A percentile compares a stretch with the other conserved stretches of the same genome.
Evolutionary conservation across 2,113 vertebrate genomes (phyloP).

Genomic region (Uria aalge): DNA sequence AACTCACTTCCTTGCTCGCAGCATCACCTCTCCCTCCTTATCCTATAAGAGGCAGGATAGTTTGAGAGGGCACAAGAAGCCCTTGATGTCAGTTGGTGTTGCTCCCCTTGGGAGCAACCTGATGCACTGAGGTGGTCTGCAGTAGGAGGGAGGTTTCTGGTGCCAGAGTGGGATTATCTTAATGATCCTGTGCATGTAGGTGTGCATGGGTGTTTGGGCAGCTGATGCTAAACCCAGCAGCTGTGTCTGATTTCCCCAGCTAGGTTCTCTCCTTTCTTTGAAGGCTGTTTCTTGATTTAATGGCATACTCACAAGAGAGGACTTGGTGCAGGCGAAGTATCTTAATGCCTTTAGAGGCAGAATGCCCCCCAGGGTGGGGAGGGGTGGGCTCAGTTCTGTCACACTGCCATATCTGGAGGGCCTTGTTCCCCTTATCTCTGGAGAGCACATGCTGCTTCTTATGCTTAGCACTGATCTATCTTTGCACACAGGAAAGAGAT

Average conservation of each 20-base stretch:
- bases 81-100: fast-evolving
- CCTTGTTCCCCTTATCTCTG: background rate
- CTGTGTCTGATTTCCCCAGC: background rate
- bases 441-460: background rate
- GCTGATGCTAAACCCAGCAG: background rate
- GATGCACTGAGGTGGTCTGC: background rate
- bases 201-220: background rate
- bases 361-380: background rate
- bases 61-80: background rate
- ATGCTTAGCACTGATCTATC: background rate
- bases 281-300: background rate
- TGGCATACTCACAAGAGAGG: background rate
- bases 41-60: background rate
- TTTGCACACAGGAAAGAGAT: background rate
- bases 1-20: background rate
- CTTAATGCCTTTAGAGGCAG: background rate
- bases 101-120: background rate
- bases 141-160: background rate
- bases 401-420: fast-evolving
- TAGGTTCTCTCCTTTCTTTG: background rate
- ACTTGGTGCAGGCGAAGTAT: background rate
- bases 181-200: background rate
- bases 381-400: background rate
- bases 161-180: background rate
- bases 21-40: background rate